These are phyloP conservation scores for Polyommatus iphigenia DNA, from an alignment of 2,888 invertebrate species.

Conservation along the genomic window DNA sequence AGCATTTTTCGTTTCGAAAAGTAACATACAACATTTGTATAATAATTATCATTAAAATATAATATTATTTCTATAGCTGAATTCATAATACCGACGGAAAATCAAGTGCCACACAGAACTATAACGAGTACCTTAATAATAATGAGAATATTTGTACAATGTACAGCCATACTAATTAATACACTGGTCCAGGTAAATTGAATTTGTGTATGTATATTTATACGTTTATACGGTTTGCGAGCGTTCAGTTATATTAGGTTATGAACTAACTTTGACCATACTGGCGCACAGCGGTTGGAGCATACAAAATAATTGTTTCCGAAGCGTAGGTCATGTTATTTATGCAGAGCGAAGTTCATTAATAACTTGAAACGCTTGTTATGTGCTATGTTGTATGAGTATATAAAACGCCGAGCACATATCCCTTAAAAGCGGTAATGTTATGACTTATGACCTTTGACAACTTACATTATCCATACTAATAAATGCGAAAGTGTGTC, in stretches of 20 bases:
- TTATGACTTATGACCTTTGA: no score
- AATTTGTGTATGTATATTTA: conserved; percentile 28
- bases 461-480: no score
- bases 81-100: neutral
- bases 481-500: no score
- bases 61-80: no score
- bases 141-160: conserved; percentile 1
- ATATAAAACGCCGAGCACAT: neutral
- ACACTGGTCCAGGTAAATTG: conserved; percentile 27
- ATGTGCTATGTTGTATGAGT: neutral
- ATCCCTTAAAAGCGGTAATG: no score
- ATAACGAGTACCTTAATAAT: conserved; percentile 14
- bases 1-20: no score
- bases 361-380: conserved; percentile 17
- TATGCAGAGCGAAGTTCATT: conserved; percentile 27
- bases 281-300: conserved; percentile 27
- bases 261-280: conserved; percentile 32
- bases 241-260: conserved; percentile 30
- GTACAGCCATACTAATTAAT: conserved; percentile 18
- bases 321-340: conserved; percentile 30
- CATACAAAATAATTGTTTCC: conserved; percentile 34
- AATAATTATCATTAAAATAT: neutral
- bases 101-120: neutral
- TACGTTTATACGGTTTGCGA: conserved; percentile 27
- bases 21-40: neutral